phyloP scores from a whole-genome alignment of 1,140 invertebrate species.

The Tetraneura akinire region DNA sequence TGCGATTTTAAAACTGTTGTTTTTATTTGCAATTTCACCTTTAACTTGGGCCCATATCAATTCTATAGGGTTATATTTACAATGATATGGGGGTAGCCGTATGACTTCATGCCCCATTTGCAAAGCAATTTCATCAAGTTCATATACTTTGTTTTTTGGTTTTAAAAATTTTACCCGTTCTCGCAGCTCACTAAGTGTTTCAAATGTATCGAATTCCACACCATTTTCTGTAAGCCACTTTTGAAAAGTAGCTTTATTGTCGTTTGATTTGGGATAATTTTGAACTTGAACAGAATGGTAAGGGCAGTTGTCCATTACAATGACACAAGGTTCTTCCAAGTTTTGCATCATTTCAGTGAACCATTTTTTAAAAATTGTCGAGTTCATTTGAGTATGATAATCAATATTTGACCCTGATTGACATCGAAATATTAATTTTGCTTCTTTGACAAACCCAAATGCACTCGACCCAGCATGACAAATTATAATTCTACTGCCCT shows the following conservation, averaged over 20 bases:
- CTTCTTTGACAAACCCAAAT: neutral
- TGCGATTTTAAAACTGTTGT: constrained; percentile 20
- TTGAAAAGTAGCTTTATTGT: neutral
- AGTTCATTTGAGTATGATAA: neutral
- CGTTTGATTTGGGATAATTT: neutral
- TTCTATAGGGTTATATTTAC: constrained; percentile 56
- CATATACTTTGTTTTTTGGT: constrained; percentile 19
- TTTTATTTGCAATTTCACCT: constrained; percentile 22
- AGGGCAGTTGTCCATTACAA: too few relatives aligned
- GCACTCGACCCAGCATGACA: neutral
- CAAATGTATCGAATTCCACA: neutral
- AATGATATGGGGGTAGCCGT: constrained; percentile 53
- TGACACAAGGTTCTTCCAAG: neutral
- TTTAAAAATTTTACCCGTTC: constrained; percentile 30
- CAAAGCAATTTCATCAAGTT: constrained; percentile 41
- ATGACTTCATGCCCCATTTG: constrained; percentile 10
- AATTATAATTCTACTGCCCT: neutral
- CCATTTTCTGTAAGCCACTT: neutral
- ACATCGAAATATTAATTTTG: constrained; percentile 1
- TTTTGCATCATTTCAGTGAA: neutral
- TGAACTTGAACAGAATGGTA: neutral
- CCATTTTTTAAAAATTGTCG: neutral
- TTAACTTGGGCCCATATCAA: constrained; percentile 54
- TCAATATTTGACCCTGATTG: neutral
- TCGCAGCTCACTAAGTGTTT: constrained; percentile 43